Conservation (phyloP, 2,113 vertebrate species). For the Alexandromys fortis region DNA sequence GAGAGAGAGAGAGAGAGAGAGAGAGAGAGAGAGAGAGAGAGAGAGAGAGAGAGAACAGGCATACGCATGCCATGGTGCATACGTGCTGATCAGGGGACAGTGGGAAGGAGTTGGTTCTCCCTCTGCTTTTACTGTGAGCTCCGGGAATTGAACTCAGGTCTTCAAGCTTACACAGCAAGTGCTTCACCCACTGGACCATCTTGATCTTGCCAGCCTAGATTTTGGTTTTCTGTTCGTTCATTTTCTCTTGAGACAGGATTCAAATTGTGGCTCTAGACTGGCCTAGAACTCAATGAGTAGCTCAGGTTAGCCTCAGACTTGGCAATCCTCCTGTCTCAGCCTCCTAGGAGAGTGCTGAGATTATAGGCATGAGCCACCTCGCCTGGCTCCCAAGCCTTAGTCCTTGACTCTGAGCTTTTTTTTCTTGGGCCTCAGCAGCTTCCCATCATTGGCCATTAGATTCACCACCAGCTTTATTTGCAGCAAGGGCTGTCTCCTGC, state of each 20-base stretch:
- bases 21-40: too few relatives aligned
- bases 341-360: neutral
- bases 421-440: rapidly evolving
- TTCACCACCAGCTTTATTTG: neutral
- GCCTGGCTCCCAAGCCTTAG: neutral
- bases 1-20: too few relatives aligned
- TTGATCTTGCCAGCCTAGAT: neutral
- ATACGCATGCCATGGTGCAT: neutral
- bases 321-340: neutral
- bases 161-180: neutral
- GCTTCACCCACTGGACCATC: neutral
- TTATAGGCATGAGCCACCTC: neutral
- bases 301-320: neutral
- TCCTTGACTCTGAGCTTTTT: neutral
- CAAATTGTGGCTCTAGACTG: neutral
- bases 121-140: neutral
- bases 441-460: neutral
- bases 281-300: neutral
- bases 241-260: neutral
- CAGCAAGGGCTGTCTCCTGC: neutral
- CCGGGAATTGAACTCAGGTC: neutral
- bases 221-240: neutral
- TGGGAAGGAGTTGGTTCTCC: neutral
- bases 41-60: too few relatives aligned
- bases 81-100: neutral